Conservation (phyloP, 1,140 invertebrate species). For the Orussus abietinus region DNA sequence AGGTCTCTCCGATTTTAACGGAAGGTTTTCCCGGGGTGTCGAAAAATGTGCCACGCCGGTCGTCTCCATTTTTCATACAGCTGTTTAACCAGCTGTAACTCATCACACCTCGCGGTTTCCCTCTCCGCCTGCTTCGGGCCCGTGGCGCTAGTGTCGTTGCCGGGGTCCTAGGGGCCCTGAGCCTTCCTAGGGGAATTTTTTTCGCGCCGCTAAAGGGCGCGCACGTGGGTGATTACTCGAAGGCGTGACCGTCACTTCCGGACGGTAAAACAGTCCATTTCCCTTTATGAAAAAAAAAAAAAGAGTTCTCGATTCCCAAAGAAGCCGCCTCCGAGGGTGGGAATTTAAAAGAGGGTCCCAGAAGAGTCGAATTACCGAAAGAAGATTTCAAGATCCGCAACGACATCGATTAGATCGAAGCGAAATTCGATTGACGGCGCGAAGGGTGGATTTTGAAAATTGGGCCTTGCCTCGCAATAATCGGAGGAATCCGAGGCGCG, state of each 20-base stretch:
- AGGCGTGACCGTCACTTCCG: slow-evolving; percentile 26
- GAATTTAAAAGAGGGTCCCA: no score
- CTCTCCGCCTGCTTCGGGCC: slow-evolving; percentile 13
- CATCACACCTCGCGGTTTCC: slow-evolving; percentile 28
- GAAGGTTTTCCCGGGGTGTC: neutral
- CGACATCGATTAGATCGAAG: no score
- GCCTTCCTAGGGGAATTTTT: slow-evolving; percentile 29
- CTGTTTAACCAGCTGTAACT: slow-evolving; percentile 40
- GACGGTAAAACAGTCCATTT: no score
- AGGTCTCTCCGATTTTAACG: neutral
- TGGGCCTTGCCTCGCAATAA: no score
- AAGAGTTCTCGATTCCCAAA: no score
- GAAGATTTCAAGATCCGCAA: no score
- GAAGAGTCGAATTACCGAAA: no score
- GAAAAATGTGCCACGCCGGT: slow-evolving; percentile 20
- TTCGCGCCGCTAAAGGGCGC: slow-evolving; percentile 29
- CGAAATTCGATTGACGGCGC: no score
- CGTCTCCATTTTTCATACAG: slow-evolving; percentile 30
- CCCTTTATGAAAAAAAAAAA: no score
- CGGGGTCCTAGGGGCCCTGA: slow-evolving; percentile 5
- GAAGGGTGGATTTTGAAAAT: no score
- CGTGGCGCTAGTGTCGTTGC: slow-evolving; percentile 2
- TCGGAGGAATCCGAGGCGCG: no score
- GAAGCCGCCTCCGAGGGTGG: no score
- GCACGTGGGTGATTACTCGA: slow-evolving; percentile 21